Evolutionary conservation across 2,888 invertebrate species (phyloP).

Genomic region (Dasysyrphus tricinctus): DNA sequence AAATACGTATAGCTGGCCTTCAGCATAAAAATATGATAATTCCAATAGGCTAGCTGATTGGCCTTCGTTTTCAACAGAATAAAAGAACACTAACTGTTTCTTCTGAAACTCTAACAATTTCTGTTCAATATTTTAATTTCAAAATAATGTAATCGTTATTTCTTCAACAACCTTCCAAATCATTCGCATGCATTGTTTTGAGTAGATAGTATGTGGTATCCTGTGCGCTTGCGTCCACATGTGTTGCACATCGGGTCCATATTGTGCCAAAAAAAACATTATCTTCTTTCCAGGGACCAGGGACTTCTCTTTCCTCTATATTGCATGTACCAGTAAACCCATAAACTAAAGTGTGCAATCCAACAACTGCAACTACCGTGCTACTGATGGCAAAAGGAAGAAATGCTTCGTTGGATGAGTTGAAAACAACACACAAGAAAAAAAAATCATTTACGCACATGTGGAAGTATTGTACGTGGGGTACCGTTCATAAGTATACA

Average conservation of each 20-base stretch:
- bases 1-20: too few relatives aligned
- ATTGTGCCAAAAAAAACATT: conserved; percentile 66
- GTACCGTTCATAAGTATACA: conserved; percentile 30
- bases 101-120: neutral
- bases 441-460: conserved; percentile 55
- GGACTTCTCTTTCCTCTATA: neutral
- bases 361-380: conserved; percentile 50
- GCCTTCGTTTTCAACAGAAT: neutral
- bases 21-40: neutral
- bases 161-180: conserved; percentile 9
- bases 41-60: neutral
- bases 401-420: conserved; percentile 16
- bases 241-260: conserved; percentile 73
- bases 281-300: conserved; percentile 18
- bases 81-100: neutral
- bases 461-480: conserved; percentile 56
- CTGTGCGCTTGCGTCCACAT: conserved; percentile 65
- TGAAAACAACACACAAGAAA: conserved; percentile 6
- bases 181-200: conserved; percentile 40
- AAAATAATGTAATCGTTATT: neutral
- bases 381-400: conserved; percentile 24
- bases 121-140: neutral
- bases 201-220: conserved; percentile 21
- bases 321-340: conserved; percentile 32
- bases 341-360: conserved; percentile 52